phyloP scores from a whole-genome alignment of 2,797 vertebrate genomes.

The Siniperca obscura region DNA sequence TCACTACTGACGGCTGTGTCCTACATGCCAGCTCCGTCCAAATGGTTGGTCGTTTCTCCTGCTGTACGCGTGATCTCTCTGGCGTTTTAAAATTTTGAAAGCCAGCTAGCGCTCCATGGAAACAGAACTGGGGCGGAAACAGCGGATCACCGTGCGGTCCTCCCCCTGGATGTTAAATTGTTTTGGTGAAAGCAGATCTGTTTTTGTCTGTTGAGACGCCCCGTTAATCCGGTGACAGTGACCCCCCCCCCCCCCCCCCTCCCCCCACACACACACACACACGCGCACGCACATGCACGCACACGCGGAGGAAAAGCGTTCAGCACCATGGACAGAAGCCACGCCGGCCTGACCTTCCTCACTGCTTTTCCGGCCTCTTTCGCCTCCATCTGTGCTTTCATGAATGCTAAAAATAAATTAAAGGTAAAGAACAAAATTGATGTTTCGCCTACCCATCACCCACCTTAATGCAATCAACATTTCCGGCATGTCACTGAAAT shows the following conservation, averaged over 20 bases:
- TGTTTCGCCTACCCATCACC: neutral
- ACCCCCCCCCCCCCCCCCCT: too few species aligned
- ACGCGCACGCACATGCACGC: too few species aligned
- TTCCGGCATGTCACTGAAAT: neutral
- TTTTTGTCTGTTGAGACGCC: conserved; percentile 63
- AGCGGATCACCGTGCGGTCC: conserved; percentile 37
- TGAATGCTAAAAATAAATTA: neutral
- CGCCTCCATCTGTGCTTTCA: conserved; percentile 4
- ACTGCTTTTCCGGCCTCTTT: neutral
- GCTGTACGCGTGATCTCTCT: neutral
- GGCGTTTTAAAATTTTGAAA: conserved; percentile 1
- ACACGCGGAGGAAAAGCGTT: conserved; percentile 39
- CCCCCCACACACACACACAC: conserved; percentile 18
- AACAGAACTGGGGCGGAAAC: conserved; percentile 40
- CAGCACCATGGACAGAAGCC: conserved; percentile 87
- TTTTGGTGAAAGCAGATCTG: conserved; percentile 58
- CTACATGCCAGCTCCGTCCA: conserved; percentile 41
- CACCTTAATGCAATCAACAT: neutral
- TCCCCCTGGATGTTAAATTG: conserved; percentile 49
- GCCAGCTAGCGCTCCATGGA: conserved; percentile 4
- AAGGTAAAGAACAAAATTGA: neutral
- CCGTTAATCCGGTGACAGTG: conserved; percentile 72
- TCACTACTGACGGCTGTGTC: conserved; percentile 36
- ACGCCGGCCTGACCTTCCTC: conserved; percentile 52
- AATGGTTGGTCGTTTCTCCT: too few species aligned